phyloP scores from a whole-genome alignment of 2,888 invertebrate species.

The Luffia ferchaultella region DNA sequence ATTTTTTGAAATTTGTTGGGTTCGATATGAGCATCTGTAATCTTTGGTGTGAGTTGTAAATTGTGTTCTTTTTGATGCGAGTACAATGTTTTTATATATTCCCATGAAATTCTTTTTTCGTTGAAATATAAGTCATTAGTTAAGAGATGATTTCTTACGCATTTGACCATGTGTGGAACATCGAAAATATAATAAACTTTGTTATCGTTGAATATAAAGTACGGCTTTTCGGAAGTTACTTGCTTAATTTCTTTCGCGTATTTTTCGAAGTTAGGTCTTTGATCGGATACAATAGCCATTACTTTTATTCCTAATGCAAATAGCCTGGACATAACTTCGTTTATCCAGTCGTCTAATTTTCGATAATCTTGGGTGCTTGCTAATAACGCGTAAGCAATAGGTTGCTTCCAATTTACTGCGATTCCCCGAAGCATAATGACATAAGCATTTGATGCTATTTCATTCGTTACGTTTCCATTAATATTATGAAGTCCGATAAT shows the following conservation, averaged over 20 bases:
- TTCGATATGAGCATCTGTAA: conserved; percentile 17
- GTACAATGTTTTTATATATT: conserved; percentile 14
- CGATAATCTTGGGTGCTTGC: conserved; percentile 14
- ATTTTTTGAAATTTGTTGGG: conserved; percentile 17
- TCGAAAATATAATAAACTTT: conserved; percentile 15
- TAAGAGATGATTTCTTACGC: conserved; percentile 11
- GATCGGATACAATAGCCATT: conserved; percentile 18
- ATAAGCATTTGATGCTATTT: conserved; percentile 7
- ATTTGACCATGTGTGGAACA: conserved; percentile 13
- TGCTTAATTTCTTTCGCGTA: conserved; percentile 14
- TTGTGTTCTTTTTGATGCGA: conserved; percentile 10
- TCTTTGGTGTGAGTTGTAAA: conserved; percentile 16
- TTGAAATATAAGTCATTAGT: conserved; percentile 3
- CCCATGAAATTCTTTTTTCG: conserved; percentile 15
- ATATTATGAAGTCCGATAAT: conserved; percentile 20
- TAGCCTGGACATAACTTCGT: conserved; percentile 17
- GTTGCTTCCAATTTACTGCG: conserved; percentile 18
- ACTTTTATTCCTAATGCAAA: conserved; percentile 15
- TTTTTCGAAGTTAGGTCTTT: conserved; percentile 19
- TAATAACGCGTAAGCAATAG: conserved; percentile 18
- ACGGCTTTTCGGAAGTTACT: conserved; percentile 17
- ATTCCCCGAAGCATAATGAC: conserved; percentile 18
- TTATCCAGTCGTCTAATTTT: conserved; percentile 17
- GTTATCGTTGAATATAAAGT: conserved; percentile 9
- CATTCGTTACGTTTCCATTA: conserved; percentile 15